Conservation (phyloP, 2,888 invertebrate genomes). For the Morinoia aosen region DNA sequence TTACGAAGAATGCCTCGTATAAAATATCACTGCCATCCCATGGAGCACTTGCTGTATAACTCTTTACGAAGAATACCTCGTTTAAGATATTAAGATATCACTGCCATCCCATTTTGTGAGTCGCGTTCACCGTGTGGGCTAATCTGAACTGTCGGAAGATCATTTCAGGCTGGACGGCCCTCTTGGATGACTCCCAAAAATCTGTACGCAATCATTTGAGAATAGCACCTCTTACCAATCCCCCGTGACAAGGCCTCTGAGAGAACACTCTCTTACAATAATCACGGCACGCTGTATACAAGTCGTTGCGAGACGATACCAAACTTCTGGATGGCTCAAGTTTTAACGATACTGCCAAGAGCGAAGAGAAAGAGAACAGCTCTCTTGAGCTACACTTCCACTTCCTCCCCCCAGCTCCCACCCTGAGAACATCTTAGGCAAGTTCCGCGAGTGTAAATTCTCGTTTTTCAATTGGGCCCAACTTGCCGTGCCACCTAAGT, state of each 20-base stretch:
- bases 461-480: constrained; percentile 13
- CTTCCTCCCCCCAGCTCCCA: neutral
- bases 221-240: neutral
- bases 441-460: neutral
- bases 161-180: neutral
- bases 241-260: neutral
- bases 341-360: neutral
- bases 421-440: constrained; percentile 6
- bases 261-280: neutral
- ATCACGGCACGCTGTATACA: neutral
- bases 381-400: neutral
- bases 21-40: too few relatives aligned
- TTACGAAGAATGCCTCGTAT: too few relatives aligned
- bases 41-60: too few relatives aligned
- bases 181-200: neutral
- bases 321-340: neutral
- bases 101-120: too few relatives aligned
- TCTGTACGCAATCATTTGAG: neutral
- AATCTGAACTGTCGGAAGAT: neutral
- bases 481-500: neutral
- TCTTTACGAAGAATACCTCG: too few relatives aligned
- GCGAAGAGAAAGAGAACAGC: neutral
- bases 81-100: too few relatives aligned
- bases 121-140: too few relatives aligned
- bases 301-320: neutral